These are phyloP conservation scores for Polydesmus complanatus DNA, from an alignment of 2,888 invertebrate genomes.

Conservation along the genomic window DNA sequence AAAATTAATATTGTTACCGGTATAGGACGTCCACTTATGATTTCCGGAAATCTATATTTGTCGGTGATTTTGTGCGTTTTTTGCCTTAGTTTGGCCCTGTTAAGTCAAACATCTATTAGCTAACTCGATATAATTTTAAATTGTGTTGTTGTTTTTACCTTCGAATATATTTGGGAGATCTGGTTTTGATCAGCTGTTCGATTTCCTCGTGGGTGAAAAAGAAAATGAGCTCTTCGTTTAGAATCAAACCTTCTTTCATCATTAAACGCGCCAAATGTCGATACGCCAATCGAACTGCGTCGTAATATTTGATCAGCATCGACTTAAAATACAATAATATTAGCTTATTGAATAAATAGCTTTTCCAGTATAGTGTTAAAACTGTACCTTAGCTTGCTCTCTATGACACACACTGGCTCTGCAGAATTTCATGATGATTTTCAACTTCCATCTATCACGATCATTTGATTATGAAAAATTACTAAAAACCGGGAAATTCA, in stretches of 20 bases:
- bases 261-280: slow-evolving; percentile 17
- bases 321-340: slow-evolving; percentile 13
- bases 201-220: slow-evolving; percentile 20
- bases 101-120: neutral
- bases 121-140: too few species aligned
- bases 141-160: slow-evolving; percentile 10
- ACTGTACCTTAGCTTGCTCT: neutral
- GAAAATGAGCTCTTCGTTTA: slow-evolving; percentile 17
- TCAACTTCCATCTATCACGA: neutral
- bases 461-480: neutral
- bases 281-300: slow-evolving; percentile 17
- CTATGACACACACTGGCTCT: neutral
- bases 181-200: slow-evolving; percentile 13
- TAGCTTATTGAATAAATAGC: neutral
- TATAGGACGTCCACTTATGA: slow-evolving; percentile 17
- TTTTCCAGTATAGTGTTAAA: neutral
- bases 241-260: slow-evolving; percentile 19
- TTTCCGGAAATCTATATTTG: slow-evolving; percentile 18
- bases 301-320: slow-evolving; percentile 12
- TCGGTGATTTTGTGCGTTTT: slow-evolving; percentile 16
- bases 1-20: slow-evolving; percentile 17
- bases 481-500: too few species aligned
- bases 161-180: slow-evolving; percentile 17
- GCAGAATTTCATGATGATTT: neutral
- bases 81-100: slow-evolving; percentile 18